Conservation (phyloP, 2,888 invertebrate species). For the Drosophila eohydei region DNA sequence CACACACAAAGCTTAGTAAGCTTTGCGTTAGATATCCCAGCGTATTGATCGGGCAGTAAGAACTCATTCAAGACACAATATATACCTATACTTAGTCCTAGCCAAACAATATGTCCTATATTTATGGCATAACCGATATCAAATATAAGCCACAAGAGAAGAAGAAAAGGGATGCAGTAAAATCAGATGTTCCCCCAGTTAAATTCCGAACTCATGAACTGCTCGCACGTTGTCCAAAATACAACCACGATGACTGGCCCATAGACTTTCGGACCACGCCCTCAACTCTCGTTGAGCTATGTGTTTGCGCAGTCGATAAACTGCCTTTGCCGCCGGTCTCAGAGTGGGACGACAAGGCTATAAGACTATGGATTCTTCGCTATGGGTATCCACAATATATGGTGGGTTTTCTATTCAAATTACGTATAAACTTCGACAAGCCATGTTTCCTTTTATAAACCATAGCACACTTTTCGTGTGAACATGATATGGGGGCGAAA, state of each 20-base stretch:
- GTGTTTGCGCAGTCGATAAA: constrained; percentile 82
- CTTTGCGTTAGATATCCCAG: background rate
- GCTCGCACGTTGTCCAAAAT: constrained; percentile 33
- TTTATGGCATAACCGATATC: constrained; percentile 65
- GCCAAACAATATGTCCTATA: constrained; percentile 50
- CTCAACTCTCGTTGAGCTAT: constrained; percentile 84
- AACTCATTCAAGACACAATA: background rate
- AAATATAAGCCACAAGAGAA: constrained; percentile 40
- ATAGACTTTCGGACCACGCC: constrained; percentile 81
- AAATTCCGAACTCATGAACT: constrained; percentile 39
- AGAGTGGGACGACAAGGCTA: constrained; percentile 85
- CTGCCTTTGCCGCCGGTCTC: constrained; percentile 84
- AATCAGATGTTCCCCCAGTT: constrained; percentile 9
- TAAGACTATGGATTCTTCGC: constrained; percentile 85
- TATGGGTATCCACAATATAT: constrained; percentile 86
- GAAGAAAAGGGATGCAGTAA: background rate
- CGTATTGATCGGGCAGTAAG: background rate
- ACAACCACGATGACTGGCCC: constrained; percentile 57
- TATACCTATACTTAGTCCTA: background rate
- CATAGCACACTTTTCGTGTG: constrained; percentile 84
- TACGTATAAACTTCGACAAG: background rate
- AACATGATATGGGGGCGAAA: constrained; percentile 85
- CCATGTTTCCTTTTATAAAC: background rate
- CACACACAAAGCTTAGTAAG: background rate
- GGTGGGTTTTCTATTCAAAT: constrained; percentile 76